Base-by-base conservation (phyloP, 2,797 vertebrate genomes). In the Manis pentadactyla region DNA sequence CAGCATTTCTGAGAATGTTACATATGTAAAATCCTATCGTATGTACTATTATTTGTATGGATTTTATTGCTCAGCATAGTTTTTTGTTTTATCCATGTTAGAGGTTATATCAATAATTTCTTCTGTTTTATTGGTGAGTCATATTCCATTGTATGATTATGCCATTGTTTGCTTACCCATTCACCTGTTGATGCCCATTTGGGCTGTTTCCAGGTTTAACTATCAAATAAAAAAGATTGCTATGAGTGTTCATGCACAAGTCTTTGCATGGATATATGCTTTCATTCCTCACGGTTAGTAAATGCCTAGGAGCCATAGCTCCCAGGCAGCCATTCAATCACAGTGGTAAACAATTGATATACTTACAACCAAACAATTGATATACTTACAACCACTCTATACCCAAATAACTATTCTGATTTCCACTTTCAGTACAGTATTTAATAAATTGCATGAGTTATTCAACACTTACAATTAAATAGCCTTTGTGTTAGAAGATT, bases 101-200 rank as follows among this genome's bases (percentile, higher is more conserved):
- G 25, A 75, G 39, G 19, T 6, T n/a, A 4, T 63, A 27, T 55
- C 31, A n/a, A 8, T 69, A 6, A 46, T 57, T n/a, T 2, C 25
- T 90, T 37, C 34, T 37, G 27, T 37, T 79, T 81, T 53, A 59
- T 31, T 23, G 23, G 13, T 37, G 55, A 49, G 5, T 37, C 18
- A 13, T 13, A n/a, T 49, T 8, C n/a, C 4, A 7, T 64, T 59
- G 2, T 39, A 0, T 46, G 34, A 1, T 3, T 34, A 59, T 25
- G 7, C 14, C 2, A 61, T 10, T 25, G 37, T 71, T 46, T 39
- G 39, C 39, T 42, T 21, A 13, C 27, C 34, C 51, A 14, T 49
- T 69, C 51, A 10, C 19, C n/a, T 55, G 15, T 64, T 51, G 37
- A 29, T 68, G 81, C 18, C 31, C 14, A 25, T 49, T n/a, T 64